phyloP scores from a whole-genome alignment of 1,140 invertebrate species.

The Scaptodrosophila lebanonensis region DNA sequence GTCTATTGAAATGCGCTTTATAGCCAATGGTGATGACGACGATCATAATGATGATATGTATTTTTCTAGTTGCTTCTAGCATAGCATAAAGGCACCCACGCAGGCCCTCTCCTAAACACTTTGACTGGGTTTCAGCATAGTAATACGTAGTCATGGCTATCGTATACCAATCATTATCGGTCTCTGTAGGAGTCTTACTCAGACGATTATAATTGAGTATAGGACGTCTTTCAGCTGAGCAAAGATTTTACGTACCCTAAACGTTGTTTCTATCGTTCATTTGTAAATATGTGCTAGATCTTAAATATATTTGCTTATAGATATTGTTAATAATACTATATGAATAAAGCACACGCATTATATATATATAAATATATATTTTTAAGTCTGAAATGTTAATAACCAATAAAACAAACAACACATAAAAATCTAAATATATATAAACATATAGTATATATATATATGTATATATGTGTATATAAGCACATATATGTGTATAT shows the following conservation, averaged over 20 bases:
- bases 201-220: too few relatives aligned
- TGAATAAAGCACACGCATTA: conserved; percentile 31
- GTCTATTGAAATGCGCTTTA: conserved; percentile 30
- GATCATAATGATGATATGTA: conserved; percentile 18
- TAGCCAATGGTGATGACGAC: not conserved
- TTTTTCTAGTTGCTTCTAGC: conserved; percentile 48
- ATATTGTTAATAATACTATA: conserved; percentile 65
- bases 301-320: conserved; percentile 46
- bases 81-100: conserved; percentile 9
- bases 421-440: conserved; percentile 18
- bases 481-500: conserved; percentile 46
- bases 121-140: conserved; percentile 14
- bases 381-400: conserved; percentile 18
- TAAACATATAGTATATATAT: conserved; percentile 7
- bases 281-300: conserved; percentile 65
- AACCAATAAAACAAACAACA: not conserved
- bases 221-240: too few relatives aligned
- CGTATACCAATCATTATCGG: too few relatives aligned
- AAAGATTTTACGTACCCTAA: conserved; percentile 9
- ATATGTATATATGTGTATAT: conserved; percentile 34
- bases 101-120: not conserved
- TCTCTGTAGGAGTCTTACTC: too few relatives aligned
- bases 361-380: conserved; percentile 32
- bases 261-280: conserved; percentile 48
- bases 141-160: too few relatives aligned